Conservation (phyloP, 2,797 vertebrate species). For the Numenius phaeopus region DNA sequence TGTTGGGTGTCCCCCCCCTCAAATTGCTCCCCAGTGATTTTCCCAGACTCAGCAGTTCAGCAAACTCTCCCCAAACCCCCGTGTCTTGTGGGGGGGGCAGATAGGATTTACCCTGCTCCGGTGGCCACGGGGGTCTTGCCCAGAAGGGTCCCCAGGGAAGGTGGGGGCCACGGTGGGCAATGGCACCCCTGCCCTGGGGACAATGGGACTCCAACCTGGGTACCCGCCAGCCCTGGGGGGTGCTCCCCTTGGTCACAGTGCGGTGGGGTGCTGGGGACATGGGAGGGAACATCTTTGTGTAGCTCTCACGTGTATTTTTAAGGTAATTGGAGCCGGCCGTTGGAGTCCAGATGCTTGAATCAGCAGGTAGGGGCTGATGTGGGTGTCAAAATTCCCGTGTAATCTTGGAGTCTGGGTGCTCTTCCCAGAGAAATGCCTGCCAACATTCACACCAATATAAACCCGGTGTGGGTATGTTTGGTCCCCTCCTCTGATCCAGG, state of each 20-base stretch:
- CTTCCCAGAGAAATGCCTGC: background rate
- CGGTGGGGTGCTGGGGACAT: rapidly evolving
- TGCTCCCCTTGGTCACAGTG: rapidly evolving
- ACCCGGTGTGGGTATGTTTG: background rate
- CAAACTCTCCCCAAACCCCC: background rate
- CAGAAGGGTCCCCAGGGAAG: background rate
- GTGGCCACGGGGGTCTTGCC: rapidly evolving
- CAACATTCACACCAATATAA: background rate
- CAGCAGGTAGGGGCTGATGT: background rate
- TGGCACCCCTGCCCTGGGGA: background rate
- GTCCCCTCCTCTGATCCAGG: background rate
- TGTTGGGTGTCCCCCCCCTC: background rate
- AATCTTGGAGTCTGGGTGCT: background rate
- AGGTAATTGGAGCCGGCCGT: background rate
- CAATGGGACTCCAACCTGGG: background rate
- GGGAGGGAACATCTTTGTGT: background rate
- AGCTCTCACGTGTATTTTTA: background rate
- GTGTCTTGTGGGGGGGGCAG: background rate
- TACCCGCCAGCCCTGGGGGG: rapidly evolving
- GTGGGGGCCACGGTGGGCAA: rapidly evolving
- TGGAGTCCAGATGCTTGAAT: rapidly evolving
- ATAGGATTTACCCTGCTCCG: background rate
- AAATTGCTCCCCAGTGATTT: background rate
- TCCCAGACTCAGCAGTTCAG: background rate
- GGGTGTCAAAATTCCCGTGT: rapidly evolving